Conservation (phyloP, 2,113 vertebrate species). For the Salvelinus fontinalis region DNA sequence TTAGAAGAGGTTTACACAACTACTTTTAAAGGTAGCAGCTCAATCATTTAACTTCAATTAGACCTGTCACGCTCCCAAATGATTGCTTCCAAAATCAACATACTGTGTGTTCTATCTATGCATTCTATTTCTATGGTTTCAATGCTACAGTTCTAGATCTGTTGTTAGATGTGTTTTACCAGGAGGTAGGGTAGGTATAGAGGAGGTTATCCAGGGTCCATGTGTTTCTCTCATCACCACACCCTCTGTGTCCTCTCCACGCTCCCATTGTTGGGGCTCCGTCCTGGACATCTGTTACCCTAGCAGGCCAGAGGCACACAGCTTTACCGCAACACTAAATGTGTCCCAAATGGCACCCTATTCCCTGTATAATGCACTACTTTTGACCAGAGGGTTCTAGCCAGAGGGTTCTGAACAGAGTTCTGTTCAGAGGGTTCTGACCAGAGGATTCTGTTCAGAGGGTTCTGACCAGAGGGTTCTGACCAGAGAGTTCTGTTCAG, state of each 20-base stretch:
- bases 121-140: conserved; percentile 38
- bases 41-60: conserved; percentile 39
- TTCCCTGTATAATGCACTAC: too few species aligned
- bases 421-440: too few species aligned
- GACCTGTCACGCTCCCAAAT: conserved; percentile 26
- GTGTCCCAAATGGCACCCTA: too few species aligned
- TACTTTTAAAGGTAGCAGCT: not conserved
- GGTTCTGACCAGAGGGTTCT: too few species aligned
- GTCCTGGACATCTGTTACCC: conserved; percentile 16
- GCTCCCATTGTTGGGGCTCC: conserved; percentile 15
- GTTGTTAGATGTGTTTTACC: conserved; percentile 7
- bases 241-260: not conserved
- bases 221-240: conserved; percentile 30
- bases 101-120: conserved; percentile 17
- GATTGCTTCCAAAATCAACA: conserved; percentile 17
- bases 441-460: too few species aligned
- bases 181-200: not conserved
- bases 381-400: too few species aligned
- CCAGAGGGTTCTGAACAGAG: too few species aligned
- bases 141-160: conserved; percentile 4
- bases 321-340: conserved; percentile 20
- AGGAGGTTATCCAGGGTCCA: conserved; percentile 34
- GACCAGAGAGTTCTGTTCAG: too few species aligned
- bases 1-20: not conserved
- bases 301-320: conserved; percentile 19